These are phyloP conservation scores for Omphaloscelis lunosa DNA, from an alignment of 2,888 invertebrate species.

Conservation along the genomic window DNA sequence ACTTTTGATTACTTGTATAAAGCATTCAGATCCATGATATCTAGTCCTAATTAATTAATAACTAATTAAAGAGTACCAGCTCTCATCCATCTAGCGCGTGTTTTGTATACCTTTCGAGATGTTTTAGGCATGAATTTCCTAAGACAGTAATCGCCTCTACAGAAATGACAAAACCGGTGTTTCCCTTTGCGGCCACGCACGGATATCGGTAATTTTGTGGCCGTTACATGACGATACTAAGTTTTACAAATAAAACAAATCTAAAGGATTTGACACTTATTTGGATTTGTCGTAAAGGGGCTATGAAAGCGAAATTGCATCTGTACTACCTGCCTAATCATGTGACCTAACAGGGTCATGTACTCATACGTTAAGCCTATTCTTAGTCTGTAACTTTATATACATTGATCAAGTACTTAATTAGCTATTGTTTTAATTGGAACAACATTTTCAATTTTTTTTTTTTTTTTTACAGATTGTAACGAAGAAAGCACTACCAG, in stretches of 20 bases:
- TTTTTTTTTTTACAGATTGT: conserved; percentile 14
- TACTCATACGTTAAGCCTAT: background rate
- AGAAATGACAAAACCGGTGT: background rate
- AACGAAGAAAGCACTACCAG: background rate
- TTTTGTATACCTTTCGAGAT: background rate
- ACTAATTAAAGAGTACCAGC: background rate
- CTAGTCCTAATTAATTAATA: background rate
- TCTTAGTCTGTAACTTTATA: background rate
- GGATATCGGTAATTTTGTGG: background rate
- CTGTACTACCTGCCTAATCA: background rate
- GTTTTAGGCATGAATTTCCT: background rate
- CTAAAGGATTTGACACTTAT: background rate
- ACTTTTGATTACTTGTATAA: background rate
- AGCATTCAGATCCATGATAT: background rate
- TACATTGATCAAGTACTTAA: background rate
- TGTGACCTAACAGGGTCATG: background rate
- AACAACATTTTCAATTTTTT: background rate
- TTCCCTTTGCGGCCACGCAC: background rate
- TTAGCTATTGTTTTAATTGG: background rate
- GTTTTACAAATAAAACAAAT: background rate
- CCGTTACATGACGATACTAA: background rate
- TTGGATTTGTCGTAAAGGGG: background rate
- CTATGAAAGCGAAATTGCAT: background rate
- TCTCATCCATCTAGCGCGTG: background rate
- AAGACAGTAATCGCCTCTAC: background rate